Base-by-base conservation (phyloP, 1,140 invertebrate species). In the Pollicipes pollicipes region DNA sequence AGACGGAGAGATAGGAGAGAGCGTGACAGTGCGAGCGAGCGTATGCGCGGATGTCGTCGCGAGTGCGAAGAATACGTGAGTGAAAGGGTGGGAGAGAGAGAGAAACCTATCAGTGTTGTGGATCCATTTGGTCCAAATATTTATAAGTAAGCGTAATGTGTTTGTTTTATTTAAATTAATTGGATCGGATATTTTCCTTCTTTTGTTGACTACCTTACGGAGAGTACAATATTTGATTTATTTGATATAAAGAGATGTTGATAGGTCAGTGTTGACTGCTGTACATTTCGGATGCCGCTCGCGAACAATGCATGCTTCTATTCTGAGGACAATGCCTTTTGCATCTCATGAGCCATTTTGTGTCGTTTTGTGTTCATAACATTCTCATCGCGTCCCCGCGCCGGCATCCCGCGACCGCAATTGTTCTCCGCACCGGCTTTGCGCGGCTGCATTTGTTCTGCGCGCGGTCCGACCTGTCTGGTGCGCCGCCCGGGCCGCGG, bases 121-220 rank as follows among this genome's bases (percentile, higher is more conserved):
- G 45, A 58, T 58, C 45, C 45, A 58, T 58, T 58, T 58, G 45
- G 45, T 58, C 45, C 45, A 58, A n/a, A 58, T 58, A 58, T 58
- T 58, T 58, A 58, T 58, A 58, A 58, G 45, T 58, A 58, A 58
- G 45, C 45, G 45, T 58, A 58, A 21, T 58, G 45, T 58, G 45
- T 58, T 58, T 58, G 45, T 58, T 58, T 58, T 58, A 58, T 58
- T 58, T 58, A 58, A 58, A 58, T 58, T 21, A n/a, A 58, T 58
- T 58, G 45, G 45, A 58, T 21, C 24, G 45, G 45, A 58, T 58
- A 58, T 58, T 58, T 58, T 58, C 45, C 45, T n/a, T 58, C 45
- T 58, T 58, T 58, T 58, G 45, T 58, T 58, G 24, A 58, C 13
- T 58, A 58, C 45, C 24, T 58, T 58, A 58, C 45, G 45, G 21